Percentiles rank a stretch among this genome's conserved stretches.
phyloP scores from a whole-genome alignment of 2,888 invertebrate genomes.

The Palloptera scutellata region DNA sequence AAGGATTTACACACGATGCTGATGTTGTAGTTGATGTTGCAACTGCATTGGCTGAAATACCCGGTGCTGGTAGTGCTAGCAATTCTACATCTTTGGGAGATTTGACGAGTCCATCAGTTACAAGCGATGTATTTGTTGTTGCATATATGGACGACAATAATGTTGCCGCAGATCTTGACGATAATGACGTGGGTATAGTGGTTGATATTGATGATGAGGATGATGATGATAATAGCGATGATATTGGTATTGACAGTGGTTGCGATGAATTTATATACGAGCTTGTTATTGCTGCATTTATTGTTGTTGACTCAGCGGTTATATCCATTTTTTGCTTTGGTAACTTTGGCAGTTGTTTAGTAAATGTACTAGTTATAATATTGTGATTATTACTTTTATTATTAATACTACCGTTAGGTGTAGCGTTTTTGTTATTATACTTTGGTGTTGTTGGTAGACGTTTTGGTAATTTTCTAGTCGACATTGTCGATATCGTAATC shows the following conservation, averaged over 20 bases:
- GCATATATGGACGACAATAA: slow-evolving; percentile 2
- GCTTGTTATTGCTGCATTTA: slow-evolving; percentile 19
- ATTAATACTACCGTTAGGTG: slow-evolving; percentile 11
- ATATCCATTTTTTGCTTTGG: slow-evolving; percentile 20
- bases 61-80: slow-evolving; percentile 30
- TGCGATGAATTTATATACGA: background rate
- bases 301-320: background rate
- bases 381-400: background rate
- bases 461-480: slow-evolving; percentile 47
- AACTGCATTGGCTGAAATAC: slow-evolving; percentile 19
- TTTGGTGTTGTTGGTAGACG: slow-evolving; percentile 37
- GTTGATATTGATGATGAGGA: slow-evolving; percentile 24
- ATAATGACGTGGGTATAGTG: slow-evolving; percentile 29
- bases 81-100: slow-evolving; percentile 21
- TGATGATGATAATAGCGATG: slow-evolving; percentile 12
- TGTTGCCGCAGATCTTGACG: slow-evolving; percentile 1
- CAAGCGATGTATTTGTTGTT: slow-evolving; percentile 20
- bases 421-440: slow-evolving; percentile 17
- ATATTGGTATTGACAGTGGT: background rate
- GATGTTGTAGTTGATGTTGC: background rate
- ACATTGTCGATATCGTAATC: slow-evolving; percentile 29
- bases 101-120: background rate
- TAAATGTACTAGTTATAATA: slow-evolving; percentile 7
- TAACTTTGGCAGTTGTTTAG: slow-evolving; percentile 44
- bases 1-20: slow-evolving; percentile 6